Evolutionary conservation across 23 tunicate genomes (phyloP), one percentile per base, ranked within the genome.

Genomic region (Phallusia fumigata): DNA sequence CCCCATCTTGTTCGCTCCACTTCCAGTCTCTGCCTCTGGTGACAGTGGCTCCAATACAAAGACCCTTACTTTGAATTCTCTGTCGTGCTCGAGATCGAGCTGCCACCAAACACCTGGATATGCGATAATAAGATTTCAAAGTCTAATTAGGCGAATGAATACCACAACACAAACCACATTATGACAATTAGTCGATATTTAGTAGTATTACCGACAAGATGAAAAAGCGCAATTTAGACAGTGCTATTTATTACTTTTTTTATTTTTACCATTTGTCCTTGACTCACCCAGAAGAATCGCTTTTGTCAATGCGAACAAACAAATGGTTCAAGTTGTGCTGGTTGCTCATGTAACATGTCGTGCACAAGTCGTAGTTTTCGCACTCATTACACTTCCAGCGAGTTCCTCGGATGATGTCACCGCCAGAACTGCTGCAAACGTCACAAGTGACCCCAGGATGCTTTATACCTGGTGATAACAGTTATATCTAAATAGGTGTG

Each of bases 1-100:
- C 91, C 18, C 86, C 86, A 44, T 88, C 91, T 82, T 88, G 91
- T 0, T 82, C 76, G 0, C 64, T 65, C 91, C 91, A 88, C 22
- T 83, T 65, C 91, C 91, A 88, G 36, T 88, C 84, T 31, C 47
- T 34, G 30, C 91, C 91, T 52, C 91, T 76, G 16, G 82, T 76
- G 5, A 88, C 91, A 0, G 32, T 65, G 21, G 91, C 91, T 0
- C 91, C 91, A 11, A 65, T 65, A 58, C 64, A 88, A 10, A 82
- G 35, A 0, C 91, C 91, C 16, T 33, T 30, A 40, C 87, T 85
- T 74, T 81, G 90, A 15, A 80, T 26, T 28, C 45, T 12, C 30
- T 36, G 30, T 10, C 58, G n/a, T 22, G 32, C 73, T 30, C 10
- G 15, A 26, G 35, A 18, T 0, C 83, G 45, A 3, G 83, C 32